Evolutionary conservation across 1,140 invertebrate species (phyloP), one percentile per base, ranked within the genome.

Genomic region (Drosophila albomicans): DNA sequence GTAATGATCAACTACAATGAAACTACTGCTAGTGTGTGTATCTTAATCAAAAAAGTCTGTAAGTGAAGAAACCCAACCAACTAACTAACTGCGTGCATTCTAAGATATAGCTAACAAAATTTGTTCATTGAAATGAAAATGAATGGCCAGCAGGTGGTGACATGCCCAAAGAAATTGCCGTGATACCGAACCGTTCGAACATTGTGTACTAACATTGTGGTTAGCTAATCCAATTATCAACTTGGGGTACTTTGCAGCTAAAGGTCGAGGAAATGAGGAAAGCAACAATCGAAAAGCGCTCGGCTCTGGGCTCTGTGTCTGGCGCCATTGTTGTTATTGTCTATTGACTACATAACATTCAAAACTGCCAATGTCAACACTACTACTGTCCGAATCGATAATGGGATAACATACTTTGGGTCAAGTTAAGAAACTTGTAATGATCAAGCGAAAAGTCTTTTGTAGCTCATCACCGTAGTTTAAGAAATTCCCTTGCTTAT

Each of bases 31-130:
- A 89, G 72, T 74, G 89, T 91, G 89, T 91, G 75, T 91, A 91
- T 91, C 89, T 91, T 91, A 91, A 91, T 91, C 49, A 91, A 91
- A 91, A 89, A 89, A 89, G 74, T 80, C 85, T 87, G 70, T 75
- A 89, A 79, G 75, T 81, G 79, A 75, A 79, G 38, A 57, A 91
- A 82, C 57, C 68, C 62, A 74, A 85, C 51, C 56, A 81, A 70
- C 51, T 54, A 64, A 73, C 54, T 79, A 52, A 15, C 70, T 45
- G 10, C 48, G 69, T 58, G 61, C 20, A 66, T 49, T 51, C 46
- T 72, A 38, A 8, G 2, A 38, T 10, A 38, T 38, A 56, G n/a
- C 64, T 45, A 46, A n/a, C 10, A 52, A 28, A 15, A 52, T 63
- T 56, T 2, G 8, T 48, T 38, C 51, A 66, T 25, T 25, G 20